Conservation (phyloP, 2,797 vertebrate species). For the Spondyliosoma cantharus region DNA sequence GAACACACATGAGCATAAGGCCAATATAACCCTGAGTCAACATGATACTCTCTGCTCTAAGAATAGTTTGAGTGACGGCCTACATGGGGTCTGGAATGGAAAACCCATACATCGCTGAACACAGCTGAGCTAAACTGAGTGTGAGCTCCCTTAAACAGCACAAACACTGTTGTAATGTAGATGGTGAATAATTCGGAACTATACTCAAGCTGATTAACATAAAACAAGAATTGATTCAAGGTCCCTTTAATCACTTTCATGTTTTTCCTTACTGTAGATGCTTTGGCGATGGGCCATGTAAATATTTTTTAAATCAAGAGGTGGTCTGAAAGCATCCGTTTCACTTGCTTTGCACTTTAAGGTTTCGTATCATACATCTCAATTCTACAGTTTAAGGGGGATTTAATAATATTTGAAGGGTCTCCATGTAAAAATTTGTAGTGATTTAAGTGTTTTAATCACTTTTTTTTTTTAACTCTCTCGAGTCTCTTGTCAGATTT, state of each 20-base stretch:
- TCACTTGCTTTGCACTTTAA: background rate
- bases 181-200: background rate
- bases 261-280: background rate
- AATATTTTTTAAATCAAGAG: background rate
- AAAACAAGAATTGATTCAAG: background rate
- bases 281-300: background rate
- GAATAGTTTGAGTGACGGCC: slow-evolving; percentile 44
- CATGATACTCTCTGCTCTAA: slow-evolving; percentile 24
- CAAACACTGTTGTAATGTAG: background rate
- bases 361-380: background rate
- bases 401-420: no score
- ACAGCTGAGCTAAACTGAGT: background rate
- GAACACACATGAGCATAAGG: slow-evolving; percentile 38
- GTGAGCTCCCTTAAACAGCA: background rate
- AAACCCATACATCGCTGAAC: background rate
- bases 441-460: no score
- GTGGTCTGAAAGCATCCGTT: background rate
- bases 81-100: background rate
- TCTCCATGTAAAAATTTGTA: background rate
- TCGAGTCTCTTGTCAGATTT: no score
- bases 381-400: background rate
- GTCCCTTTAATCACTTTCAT: background rate
- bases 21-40: slow-evolving; percentile 44
- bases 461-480: no score
- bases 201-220: background rate